Evolutionary conservation across 2,113 vertebrate species (phyloP), one percentile per base, ranked within the genome.

Genomic region (Turnix velox): DNA sequence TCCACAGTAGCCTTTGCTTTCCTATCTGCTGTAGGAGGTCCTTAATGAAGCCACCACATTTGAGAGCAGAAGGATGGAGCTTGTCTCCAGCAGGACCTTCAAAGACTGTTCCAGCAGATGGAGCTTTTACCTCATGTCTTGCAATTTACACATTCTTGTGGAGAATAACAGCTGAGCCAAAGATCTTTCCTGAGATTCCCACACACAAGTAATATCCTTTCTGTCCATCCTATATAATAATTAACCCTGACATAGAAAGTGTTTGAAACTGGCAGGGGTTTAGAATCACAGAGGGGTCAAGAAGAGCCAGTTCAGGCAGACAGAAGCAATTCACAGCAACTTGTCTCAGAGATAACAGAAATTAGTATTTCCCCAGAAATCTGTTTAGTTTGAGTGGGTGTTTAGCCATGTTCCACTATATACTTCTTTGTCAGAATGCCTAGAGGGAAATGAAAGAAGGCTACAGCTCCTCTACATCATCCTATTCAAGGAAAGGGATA

Each of bases 41-140:
- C 25, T 68, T 69, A 51, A 78, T 58, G 62, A 95, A 89, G 27
- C 20, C 43, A 85, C 30, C 20, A 68, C 35, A 75, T 37, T 8
- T 75, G 33, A 59, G 33, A 92, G 65, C 22, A 89, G 62, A 72
- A 76, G 80, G 23, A 57, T 75, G 82, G 80, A 93, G 33, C 57
- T 91, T 65, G 23, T 65, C 88, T 88, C 74, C 88, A 92, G 73
- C 14, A 90, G 71, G 69, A 58, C 25, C 91, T 88, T 91, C 86
- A 88, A 92, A 71, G 82, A 58, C 73, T 72, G 84, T 77, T 94
- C 94, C 95, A 96, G 94, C 80, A 96, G 96, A 92, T 95, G 95
- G 95, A 95, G 94, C 92, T 96, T 96, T 94, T 94, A 92, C 77
- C 73, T 90, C 57, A 54, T 42, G 27, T 67, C 96, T 94, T 93